A percentile compares a stretch with the other conserved stretches of the same genome.
phyloP scores from a whole-genome alignment of 1,140 invertebrate genomes.

The Leguminivora glycinivorella region DNA sequence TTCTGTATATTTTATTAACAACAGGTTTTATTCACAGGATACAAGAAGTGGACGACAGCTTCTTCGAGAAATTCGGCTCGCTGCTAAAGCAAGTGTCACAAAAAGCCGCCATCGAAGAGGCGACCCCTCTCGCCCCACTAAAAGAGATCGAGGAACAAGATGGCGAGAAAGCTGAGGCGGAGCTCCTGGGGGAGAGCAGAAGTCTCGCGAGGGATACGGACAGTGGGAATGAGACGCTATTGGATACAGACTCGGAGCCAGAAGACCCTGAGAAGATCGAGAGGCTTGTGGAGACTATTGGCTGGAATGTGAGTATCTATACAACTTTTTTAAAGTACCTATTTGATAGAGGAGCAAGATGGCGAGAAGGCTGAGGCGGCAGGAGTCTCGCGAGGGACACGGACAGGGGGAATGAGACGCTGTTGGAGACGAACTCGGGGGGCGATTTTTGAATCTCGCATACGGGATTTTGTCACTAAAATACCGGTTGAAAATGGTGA shows the following conservation, averaged over 20 bases:
- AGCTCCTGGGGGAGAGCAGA: slow-evolving; percentile 47
- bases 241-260: slow-evolving; percentile 79
- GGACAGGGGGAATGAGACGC: slow-evolving; percentile 77
- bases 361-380: slow-evolving; percentile 60
- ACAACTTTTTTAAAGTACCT: not conserved
- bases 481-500: too few relatives aligned
- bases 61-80: slow-evolving; percentile 89
- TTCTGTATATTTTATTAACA: slow-evolving; percentile 5
- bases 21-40: slow-evolving; percentile 76
- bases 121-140: slow-evolving; percentile 77
- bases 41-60: slow-evolving; percentile 87
- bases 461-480: too few relatives aligned
- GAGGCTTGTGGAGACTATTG: slow-evolving; percentile 81
- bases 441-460: too few relatives aligned
- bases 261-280: slow-evolving; percentile 80
- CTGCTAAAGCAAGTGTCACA: slow-evolving; percentile 83
- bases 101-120: slow-evolving; percentile 74
- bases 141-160: slow-evolving; percentile 70
- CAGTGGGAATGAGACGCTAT: slow-evolving; percentile 74
- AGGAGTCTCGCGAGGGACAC: slow-evolving; percentile 70
- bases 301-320: slow-evolving; percentile 84
- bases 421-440: slow-evolving; percentile 79
- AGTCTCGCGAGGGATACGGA: slow-evolving; percentile 76
- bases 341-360: slow-evolving; percentile 64
- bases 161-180: slow-evolving; percentile 62